A percentile compares a stretch with the other conserved stretches of the same genome.
Evolutionary conservation across 2,113 vertebrate species (phyloP).

Genomic region (Felis chaus): DNA sequence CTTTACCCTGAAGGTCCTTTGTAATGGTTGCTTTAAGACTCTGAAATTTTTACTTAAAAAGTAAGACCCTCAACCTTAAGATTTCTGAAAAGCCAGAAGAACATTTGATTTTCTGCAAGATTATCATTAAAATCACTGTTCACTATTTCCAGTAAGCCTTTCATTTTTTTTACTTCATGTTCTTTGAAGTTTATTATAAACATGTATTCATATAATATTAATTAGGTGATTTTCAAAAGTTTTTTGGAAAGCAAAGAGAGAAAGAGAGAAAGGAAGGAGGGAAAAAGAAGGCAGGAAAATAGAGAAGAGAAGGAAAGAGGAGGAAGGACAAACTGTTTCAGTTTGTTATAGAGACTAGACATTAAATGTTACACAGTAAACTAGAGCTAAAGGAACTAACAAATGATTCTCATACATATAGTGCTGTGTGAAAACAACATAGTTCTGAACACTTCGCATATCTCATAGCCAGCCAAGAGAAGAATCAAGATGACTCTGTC

Average conservation of each 20-base stretch:
- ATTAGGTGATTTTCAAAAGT: not conserved
- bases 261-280: not conserved
- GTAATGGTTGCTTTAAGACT: not conserved
- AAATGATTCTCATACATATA: not conserved
- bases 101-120: slow-evolving; percentile 17
- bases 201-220: not conserved
- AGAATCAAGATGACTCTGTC: not conserved
- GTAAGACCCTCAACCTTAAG: not conserved
- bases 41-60: not conserved
- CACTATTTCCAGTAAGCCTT: not conserved
- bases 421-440: not conserved
- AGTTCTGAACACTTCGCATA: not conserved
- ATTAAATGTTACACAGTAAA: not conserved
- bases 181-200: slow-evolving; percentile 38
- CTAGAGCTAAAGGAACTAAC: not conserved
- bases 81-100: not conserved
- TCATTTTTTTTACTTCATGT: not conserved
- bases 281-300: not conserved
- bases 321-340: not conserved
- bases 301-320: not conserved
- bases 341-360: not conserved
- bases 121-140: not conserved
- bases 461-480: not conserved
- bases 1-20: not conserved
- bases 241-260: not conserved